Conservation (phyloP, 2,113 vertebrate species). For the Dendropsophus ebraccatus region DNA sequence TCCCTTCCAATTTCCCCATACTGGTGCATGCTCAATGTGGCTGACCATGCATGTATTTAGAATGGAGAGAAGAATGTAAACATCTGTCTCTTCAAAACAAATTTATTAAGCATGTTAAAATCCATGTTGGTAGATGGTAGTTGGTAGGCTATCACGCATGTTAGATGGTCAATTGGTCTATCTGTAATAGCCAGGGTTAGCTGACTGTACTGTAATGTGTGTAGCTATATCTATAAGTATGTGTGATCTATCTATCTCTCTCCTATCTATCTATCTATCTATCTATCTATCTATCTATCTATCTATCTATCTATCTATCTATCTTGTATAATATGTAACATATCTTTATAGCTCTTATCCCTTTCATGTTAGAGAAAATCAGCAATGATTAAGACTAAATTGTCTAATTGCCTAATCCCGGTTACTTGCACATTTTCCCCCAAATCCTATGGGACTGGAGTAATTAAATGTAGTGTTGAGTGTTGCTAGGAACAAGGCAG, state of each 20-base stretch:
- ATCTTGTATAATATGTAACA: no score
- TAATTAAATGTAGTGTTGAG: slow-evolving; percentile 42
- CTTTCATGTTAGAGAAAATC: not conserved
- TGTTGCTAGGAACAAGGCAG: slow-evolving; percentile 43
- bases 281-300: not conserved
- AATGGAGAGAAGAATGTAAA: no score
- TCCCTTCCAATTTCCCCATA: no score
- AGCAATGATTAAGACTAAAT: slow-evolving; percentile 11
- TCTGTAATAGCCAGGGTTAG: no score
- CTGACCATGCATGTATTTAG: no score
- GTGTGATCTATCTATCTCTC: not conserved
- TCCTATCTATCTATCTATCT: not conserved
- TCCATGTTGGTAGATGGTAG: no score
- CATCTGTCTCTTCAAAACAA: no score
- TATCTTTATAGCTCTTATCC: not conserved
- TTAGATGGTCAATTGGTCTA: no score
- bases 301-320: not conserved
- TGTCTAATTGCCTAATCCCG: slow-evolving; percentile 14
- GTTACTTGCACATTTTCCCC: slow-evolving; percentile 1
- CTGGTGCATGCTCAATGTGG: no score
- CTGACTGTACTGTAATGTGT: no score
- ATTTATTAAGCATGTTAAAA: no score
- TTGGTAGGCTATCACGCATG: no score
- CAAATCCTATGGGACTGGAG: slow-evolving; percentile 30
- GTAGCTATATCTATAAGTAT: not conserved